These are phyloP conservation scores for Saccopteryx bilineata DNA, from an alignment of 2,113 vertebrate species.

Conservation along the genomic window DNA sequence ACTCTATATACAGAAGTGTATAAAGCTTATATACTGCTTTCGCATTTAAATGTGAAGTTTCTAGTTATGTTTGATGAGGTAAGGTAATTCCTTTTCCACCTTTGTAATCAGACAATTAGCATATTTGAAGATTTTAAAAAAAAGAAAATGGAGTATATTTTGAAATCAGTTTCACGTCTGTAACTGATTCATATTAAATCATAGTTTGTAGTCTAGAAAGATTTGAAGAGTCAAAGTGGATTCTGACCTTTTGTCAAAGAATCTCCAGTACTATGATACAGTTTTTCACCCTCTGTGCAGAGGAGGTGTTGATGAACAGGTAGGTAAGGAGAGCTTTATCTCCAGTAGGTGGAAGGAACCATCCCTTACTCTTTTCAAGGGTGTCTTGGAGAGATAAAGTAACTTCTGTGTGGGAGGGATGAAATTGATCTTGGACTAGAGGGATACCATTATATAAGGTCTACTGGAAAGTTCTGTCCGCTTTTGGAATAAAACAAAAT, in stretches of 20 bases:
- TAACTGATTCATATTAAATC: conserved; percentile 31
- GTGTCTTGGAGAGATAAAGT: conserved; percentile 54
- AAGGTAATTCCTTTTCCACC: background rate
- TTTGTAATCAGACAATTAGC: conserved; percentile 36
- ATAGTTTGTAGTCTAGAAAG: background rate
- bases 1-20: background rate
- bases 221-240: conserved; percentile 26
- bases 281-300: conserved; percentile 18
- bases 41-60: conserved; percentile 15
- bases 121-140: conserved; percentile 42
- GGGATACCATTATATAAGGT: background rate
- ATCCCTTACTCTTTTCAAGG: background rate
- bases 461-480: no score
- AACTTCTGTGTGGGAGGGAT: conserved; percentile 51
- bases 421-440: conserved; percentile 61
- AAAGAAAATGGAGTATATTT: conserved; percentile 45
- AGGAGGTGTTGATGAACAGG: conserved; percentile 16
- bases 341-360: background rate
- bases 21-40: background rate
- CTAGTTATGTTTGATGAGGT: conserved; percentile 36
- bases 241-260: conserved; percentile 18
- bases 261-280: background rate
- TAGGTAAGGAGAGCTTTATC: background rate
- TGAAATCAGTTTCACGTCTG: background rate
- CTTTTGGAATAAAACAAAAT: no score